Base-by-base conservation (phyloP, 2,113 vertebrate genomes). In the Cyphomyrus plagiostoma region DNA sequence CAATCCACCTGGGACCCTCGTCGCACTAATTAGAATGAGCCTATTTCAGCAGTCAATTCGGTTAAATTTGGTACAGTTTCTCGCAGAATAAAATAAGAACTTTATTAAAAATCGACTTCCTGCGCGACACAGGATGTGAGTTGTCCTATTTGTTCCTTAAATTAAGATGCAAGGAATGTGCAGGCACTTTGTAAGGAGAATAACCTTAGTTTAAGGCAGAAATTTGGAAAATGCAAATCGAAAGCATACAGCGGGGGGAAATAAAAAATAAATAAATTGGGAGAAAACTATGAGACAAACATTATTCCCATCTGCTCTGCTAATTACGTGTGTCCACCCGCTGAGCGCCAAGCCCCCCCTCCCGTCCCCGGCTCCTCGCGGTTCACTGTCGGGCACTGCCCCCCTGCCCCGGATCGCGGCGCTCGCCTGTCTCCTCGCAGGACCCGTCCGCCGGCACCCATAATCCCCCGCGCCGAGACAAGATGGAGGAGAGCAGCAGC, bases 401-500 rank as follows among this genome's bases (percentile, higher is more conserved):
- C 90, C 70, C 89, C 62, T 92, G 90, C 53, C 91, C 91, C 89
- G 83, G 86, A 91, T 89, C 91, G 82, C 46, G 88, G 70, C 66
- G 39, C 45, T 74, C 66, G 86, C 89, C 93, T 92, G 89, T 88
- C 90, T 93, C 89, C 80, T 85, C 87, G 86, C 93, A 86, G 93
- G 93, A 94, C 93, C 93, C 93, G 92, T 93, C 94, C 93, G 90
- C 70, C 88, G 53, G 88, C 90, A 95, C 96, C 96, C 96, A 96
- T 88, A 96, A 95, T 96, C 90, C 96, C 89, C 92, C 91, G 96
- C 96, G 96, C 93, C 86, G 91, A 95, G 93, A 89, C 94, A 96
- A 96, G 94, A 96, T 96, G 96, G 96, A 96, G 94, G 96, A 95
- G 91, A 93, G 93, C 95, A 94, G 95, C 94, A 94, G 94, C 95